Evolutionary conservation across 1,140 invertebrate genomes (phyloP).

Genomic region (Gryllus bimaculatus): DNA sequence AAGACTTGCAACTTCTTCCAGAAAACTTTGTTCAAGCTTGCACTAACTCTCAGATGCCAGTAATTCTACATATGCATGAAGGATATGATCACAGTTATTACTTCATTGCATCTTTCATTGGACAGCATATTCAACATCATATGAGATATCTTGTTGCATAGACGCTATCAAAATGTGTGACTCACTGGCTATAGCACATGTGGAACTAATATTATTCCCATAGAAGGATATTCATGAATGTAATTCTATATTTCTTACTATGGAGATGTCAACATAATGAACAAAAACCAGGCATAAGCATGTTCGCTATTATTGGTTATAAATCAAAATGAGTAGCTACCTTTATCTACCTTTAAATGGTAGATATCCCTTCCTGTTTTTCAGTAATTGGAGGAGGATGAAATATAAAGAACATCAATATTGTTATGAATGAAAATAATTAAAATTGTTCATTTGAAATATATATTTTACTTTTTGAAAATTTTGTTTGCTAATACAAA

Average conservation of each 20-base stretch:
- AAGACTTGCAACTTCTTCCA: slow-evolving; percentile 68
- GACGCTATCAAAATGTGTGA: background rate
- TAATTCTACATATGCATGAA: slow-evolving; percentile 68
- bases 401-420: background rate
- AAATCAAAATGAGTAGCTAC: no score
- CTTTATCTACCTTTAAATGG: no score
- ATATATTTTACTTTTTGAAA: background rate
- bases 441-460: background rate
- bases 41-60: slow-evolving; percentile 55
- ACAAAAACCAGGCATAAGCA: no score
- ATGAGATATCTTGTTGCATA: slow-evolving; percentile 41
- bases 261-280: no score
- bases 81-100: slow-evolving; percentile 96
- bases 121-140: slow-evolving; percentile 88
- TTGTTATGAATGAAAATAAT: background rate
- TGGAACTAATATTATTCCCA: no score
- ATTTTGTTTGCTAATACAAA: background rate
- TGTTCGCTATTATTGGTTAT: no score
- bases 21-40: slow-evolving; percentile 70
- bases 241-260: no score
- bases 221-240: no score
- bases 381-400: no score
- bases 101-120: slow-evolving; percentile 88
- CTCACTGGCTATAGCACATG: no score
- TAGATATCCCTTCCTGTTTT: no score